Conservation (phyloP, 2,888 invertebrate genomes). For the Cordilura impudica region DNA sequence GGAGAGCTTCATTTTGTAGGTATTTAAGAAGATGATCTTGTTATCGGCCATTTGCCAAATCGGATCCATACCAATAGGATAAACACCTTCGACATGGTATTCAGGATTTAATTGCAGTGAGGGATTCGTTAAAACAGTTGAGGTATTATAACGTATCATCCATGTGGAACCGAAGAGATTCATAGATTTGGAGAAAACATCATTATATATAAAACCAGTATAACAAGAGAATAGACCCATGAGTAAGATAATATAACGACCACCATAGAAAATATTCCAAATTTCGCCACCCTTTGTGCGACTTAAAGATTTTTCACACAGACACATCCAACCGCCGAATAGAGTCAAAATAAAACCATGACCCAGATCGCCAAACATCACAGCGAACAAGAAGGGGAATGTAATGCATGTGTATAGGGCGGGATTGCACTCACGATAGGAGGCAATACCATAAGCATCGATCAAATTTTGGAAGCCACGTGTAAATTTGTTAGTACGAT, state of each 20-base stretch:
- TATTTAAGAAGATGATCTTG: conserved; percentile 96
- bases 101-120: conserved; percentile 83
- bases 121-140: conserved; percentile 78
- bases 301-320: conserved; percentile 86
- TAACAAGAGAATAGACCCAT: conserved; percentile 99
- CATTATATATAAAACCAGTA: conserved; percentile 98
- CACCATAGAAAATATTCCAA: conserved; percentile 98
- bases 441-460: conserved; percentile 95
- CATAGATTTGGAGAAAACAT: conserved; percentile 96
- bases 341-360: conserved; percentile 91
- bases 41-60: conserved; percentile 90
- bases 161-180: conserved; percentile 96
- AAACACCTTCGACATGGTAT: conserved; percentile 78
- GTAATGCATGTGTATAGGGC: conserved; percentile 93
- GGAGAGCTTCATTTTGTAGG: conserved; percentile 97
- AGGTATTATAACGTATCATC: conserved; percentile 82
- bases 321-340: conserved; percentile 91
- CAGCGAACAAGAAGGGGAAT: conserved; percentile 96
- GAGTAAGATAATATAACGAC: conserved; percentile 96
- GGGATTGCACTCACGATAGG: conserved; percentile 95
- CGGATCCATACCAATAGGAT: conserved; percentile 90
- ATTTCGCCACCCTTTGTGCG: conserved; percentile 90
- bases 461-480: conserved; percentile 95
- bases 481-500: conserved; percentile 95
- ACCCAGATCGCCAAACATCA: conserved; percentile 97